Evolutionary conservation across 2,113 vertebrate genomes (phyloP), one percentile per base, ranked within the genome.

Genomic region (Heterotis niloticus): DNA sequence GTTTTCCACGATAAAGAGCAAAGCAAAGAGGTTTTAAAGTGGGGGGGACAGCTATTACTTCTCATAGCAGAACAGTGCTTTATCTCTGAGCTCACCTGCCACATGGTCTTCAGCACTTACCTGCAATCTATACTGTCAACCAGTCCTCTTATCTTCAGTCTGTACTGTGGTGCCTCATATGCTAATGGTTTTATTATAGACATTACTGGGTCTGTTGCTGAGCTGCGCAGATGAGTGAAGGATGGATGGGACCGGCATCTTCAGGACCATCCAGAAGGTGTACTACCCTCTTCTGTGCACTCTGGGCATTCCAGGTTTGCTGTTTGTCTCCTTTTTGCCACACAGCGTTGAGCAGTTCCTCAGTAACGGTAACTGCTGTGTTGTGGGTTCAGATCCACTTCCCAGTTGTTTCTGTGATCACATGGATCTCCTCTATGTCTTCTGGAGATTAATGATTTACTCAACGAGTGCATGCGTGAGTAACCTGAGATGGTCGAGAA

Each of bases 231-330:
- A 84, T 29, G 23, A 76, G 29, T 26, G 80, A 84, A 86, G 14
- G 23, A 93, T 93, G 92, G 89, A 89, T 17, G 88, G 57, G 81
- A 62, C 81, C 64, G 78, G 77, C 23, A 17, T 89, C 68, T 88
- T 93, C 5, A 67, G 89, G 64, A 84, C 83, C 0, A 18, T 91
- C 23, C 92, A 93, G 86, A 93, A 90, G 84, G 83, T 92, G 79
- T 93, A 92, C 83, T 93, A 93, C 83, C 92, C 92, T 0, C 62
- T 92, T 0, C 88, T 93, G 54, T 92, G 90, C 79, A 77, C 88
- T 70, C 28, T 93, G 79, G 92, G 92, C 71, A 91, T 93, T 78
- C 91, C 92, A 91, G 92, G 92, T 93, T 68, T 59, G 88, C 87
- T 13, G 64, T 24, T 64, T 5, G 76, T n/a, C 16, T 64, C 0